Evolutionary conservation across 2,888 invertebrate genomes (phyloP).

Genomic region (Tenthredo amoena): DNA sequence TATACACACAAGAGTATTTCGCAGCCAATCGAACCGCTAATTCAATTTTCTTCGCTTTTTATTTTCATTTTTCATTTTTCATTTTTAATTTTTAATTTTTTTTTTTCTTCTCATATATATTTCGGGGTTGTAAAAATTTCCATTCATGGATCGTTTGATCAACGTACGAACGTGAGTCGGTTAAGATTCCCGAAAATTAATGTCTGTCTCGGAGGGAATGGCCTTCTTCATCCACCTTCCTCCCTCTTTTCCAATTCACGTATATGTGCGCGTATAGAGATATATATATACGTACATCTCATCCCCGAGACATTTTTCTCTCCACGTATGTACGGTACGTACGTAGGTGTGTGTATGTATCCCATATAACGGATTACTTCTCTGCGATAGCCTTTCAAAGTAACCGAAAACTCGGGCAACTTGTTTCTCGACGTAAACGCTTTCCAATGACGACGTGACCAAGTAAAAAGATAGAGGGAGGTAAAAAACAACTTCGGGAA

Average conservation of each 20-base stretch:
- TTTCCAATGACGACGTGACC: constrained; percentile 26
- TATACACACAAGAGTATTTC: neutral
- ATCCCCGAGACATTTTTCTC: constrained; percentile 13
- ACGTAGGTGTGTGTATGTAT: neutral
- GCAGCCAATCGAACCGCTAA: neutral
- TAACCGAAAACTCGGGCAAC: constrained; percentile 9
- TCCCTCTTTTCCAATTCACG: neutral
- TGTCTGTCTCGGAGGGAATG: neutral
- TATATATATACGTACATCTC: neutral
- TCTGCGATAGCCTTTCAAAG: constrained; percentile 28
- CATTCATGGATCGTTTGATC: neutral
- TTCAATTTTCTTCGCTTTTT: neutral
- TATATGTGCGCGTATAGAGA: neutral
- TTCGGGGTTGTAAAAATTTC: neutral
- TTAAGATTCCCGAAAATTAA: neutral
- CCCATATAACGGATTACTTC: neutral
- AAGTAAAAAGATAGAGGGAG: neutral
- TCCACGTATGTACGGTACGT: neutral
- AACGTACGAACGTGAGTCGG: neutral
- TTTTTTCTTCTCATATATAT: neutral
- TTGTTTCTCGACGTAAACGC: constrained; percentile 31
- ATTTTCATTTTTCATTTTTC: neutral
- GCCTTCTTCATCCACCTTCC: neutral
- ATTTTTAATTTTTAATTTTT: neutral
- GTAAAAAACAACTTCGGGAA: constrained; percentile 27